phyloP scores from a whole-genome alignment of 2,888 invertebrate species.

The Baccha elongata region DNA sequence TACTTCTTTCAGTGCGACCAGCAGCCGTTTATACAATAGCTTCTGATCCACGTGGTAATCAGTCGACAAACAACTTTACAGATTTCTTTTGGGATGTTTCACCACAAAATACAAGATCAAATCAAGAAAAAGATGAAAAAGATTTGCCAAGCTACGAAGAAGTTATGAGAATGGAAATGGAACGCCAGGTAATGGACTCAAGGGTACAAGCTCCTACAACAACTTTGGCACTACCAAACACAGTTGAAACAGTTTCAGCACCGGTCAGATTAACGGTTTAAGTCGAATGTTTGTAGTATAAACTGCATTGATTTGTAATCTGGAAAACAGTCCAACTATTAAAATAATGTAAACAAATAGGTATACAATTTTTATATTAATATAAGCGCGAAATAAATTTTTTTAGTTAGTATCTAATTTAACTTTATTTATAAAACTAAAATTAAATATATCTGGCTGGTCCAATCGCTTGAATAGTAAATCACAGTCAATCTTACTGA shows the following conservation, averaged over 20 bases:
- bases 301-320: too few relatives aligned
- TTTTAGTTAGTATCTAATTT: too few relatives aligned
- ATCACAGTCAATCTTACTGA: too few relatives aligned
- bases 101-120: constrained; percentile 77
- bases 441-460: too few relatives aligned
- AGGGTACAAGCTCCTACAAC: constrained; percentile 46
- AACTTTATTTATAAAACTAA: too few relatives aligned
- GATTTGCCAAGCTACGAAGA: constrained; percentile 81
- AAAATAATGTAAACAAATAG: too few relatives aligned
- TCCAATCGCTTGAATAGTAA: too few relatives aligned
- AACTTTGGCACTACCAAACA: background rate
- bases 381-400: too few relatives aligned
- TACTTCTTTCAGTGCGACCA: constrained; percentile 36
- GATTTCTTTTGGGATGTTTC: constrained; percentile 80
- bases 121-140: constrained; percentile 79
- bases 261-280: constrained; percentile 15
- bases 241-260: background rate
- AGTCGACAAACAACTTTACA: constrained; percentile 75
- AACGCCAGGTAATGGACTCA: constrained; percentile 63
- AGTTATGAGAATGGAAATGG: constrained; percentile 79
- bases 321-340: too few relatives aligned
- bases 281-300: constrained; percentile 1
- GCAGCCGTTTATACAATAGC: constrained; percentile 50
- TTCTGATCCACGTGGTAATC: constrained; percentile 34
- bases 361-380: too few relatives aligned